These are phyloP conservation scores for Beaufortia kweichowensis DNA, from an alignment of 2,113 vertebrate genomes.

Conservation along the genomic window DNA sequence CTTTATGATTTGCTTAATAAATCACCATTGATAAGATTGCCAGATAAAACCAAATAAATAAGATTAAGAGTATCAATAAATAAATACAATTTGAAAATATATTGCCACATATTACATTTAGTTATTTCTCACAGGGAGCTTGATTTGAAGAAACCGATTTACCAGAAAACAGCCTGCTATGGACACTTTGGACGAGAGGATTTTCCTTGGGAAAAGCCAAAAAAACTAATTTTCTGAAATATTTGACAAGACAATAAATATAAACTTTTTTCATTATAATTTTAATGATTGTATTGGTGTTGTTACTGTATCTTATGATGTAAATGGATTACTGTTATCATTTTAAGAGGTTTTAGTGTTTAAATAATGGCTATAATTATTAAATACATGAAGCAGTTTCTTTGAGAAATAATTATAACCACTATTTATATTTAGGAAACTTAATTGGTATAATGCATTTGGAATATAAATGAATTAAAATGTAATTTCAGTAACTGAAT, in stretches of 20 bases:
- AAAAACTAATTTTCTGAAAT: slow-evolving; percentile 65
- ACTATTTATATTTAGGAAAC: neutral
- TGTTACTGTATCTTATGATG: neutral
- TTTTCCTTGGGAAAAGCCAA: slow-evolving; percentile 75
- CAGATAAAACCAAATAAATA: no score
- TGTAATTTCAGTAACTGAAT: neutral
- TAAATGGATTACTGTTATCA: neutral
- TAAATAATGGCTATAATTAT: neutral
- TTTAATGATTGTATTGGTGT: neutral
- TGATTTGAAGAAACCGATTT: slow-evolving; percentile 72
- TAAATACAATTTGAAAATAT: no score
- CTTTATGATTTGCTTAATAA: no score
- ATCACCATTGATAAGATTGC: no score
- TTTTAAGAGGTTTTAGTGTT: no score
- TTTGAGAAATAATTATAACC: neutral
- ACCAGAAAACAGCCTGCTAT: slow-evolving; percentile 74
- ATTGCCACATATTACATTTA: neutral
- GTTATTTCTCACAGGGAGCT: slow-evolving; percentile 65
- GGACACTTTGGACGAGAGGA: slow-evolving; percentile 76
- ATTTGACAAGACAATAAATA: neutral
- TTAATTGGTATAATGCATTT: neutral
- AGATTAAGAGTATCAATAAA: no score
- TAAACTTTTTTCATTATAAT: neutral
- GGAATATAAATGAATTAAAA: neutral
- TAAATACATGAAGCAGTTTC: neutral